A percentile compares a stretch with the other conserved stretches of the same genome.
phyloP scores from a whole-genome alignment of 2,113 vertebrate genomes.

The Cairina moschata region DNA sequence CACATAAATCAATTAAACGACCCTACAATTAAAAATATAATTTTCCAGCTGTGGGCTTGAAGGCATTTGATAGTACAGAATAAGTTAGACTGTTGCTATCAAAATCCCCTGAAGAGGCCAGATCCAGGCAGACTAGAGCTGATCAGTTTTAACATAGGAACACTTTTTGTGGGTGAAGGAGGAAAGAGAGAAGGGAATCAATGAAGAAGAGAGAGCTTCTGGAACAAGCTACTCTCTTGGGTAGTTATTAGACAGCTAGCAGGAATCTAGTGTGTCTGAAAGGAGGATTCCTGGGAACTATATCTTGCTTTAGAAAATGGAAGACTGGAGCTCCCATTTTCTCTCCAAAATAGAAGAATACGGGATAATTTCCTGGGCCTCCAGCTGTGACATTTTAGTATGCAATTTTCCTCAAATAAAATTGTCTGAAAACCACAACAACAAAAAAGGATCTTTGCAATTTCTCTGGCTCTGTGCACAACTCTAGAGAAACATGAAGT shows the following conservation, averaged over 20 bases:
- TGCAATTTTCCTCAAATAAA: neutral
- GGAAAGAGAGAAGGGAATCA: neutral
- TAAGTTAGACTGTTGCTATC: neutral
- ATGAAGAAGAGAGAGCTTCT: neutral
- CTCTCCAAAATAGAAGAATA: neutral
- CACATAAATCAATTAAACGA: neutral
- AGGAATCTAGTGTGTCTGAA: neutral
- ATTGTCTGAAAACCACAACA: neutral
- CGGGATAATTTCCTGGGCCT: neutral
- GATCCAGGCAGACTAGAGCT: neutral
- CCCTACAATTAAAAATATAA: neutral
- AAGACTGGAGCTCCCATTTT: neutral
- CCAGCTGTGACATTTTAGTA: neutral
- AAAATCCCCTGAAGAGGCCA: neutral
- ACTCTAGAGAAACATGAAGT: neutral
- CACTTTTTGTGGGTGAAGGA: neutral
- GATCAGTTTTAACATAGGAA: neutral
- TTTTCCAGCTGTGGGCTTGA: slow-evolving; percentile 4
- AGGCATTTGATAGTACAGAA: neutral
- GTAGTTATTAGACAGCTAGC: neutral
- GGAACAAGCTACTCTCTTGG: neutral
- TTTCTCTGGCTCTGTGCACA: neutral
- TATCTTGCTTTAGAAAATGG: neutral
- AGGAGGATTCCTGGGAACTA: neutral
- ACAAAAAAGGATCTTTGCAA: neutral